Conservation (phyloP, 2,113 vertebrate species). For the Callipepla squamata region DNA sequence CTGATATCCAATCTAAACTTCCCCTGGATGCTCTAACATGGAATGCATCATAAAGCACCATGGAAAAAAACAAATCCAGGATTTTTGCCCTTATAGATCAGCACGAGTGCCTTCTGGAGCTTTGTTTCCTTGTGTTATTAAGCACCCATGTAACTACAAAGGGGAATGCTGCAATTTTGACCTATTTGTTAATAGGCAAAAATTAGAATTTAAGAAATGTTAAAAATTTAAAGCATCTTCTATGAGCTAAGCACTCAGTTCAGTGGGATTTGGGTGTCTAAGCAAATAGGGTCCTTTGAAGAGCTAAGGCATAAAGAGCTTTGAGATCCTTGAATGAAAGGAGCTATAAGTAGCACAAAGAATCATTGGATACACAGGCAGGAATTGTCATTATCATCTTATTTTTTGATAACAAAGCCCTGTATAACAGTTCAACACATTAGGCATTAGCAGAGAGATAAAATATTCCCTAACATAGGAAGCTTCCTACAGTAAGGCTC, state of each 20-base stretch:
- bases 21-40: neutral
- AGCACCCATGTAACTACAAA: neutral
- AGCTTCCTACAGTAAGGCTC: constrained; percentile 8
- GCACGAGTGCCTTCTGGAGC: neutral
- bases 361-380: constrained; percentile 22
- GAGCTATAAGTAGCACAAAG: constrained; percentile 48
- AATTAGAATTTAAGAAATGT: neutral
- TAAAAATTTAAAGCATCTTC: neutral
- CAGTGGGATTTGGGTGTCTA: neutral
- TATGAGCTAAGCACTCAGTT: neutral
- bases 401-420: constrained; percentile 50
- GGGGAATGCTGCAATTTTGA: neutral
- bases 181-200: neutral
- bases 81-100: neutral
- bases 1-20: too few relatives aligned
- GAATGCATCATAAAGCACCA: neutral
- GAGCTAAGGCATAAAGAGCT: constrained; percentile 28
- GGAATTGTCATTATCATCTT: constrained; percentile 47
- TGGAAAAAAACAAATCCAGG: neutral
- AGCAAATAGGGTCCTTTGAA: constrained; percentile 40
- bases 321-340: constrained; percentile 49
- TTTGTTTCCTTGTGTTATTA: neutral
- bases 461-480: constrained; percentile 47
- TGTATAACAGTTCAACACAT: constrained; percentile 40
- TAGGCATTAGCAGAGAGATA: constrained; percentile 53